A percentile compares a stretch with the other conserved stretches of the same genome.
Evolutionary conservation across 2,797 vertebrate species (phyloP).

Genomic region (Poecilia wingei): DNA sequence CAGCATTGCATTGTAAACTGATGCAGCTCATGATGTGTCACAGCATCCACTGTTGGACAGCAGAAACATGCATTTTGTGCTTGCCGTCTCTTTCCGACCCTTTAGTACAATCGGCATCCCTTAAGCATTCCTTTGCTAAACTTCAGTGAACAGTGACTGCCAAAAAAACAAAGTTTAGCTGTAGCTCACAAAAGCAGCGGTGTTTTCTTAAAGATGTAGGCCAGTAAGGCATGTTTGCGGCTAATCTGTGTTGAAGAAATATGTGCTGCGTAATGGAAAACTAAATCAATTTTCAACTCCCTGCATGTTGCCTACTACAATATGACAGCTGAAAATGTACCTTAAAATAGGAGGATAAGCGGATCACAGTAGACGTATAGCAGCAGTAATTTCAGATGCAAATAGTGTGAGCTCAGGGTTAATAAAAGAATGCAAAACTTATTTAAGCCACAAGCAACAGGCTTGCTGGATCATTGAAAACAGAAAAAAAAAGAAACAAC

Average conservation of each 20-base stretch:
- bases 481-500: background rate
- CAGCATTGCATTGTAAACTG: background rate
- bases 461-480: background rate
- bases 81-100: background rate
- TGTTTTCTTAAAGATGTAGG: conserved; percentile 28
- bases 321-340: conserved; percentile 52
- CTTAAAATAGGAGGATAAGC: conserved; percentile 33
- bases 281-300: conserved; percentile 74
- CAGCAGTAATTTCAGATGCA: conserved; percentile 12
- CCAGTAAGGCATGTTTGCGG: conserved; percentile 27
- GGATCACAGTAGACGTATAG: conserved; percentile 5
- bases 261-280: conserved; percentile 79
- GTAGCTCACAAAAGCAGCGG: conserved; percentile 1
- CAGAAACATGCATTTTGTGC: background rate
- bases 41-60: background rate
- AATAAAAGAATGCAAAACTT: conserved; percentile 3
- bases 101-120: background rate
- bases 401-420: background rate
- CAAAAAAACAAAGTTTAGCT: conserved; percentile 12
- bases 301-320: conserved; percentile 53
- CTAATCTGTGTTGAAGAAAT: conserved; percentile 54
- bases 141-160: conserved; percentile 5
- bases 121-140: background rate
- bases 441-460: background rate
- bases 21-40: background rate